Evolutionary conservation across 2,888 invertebrate species (phyloP), one percentile per base, ranked within the genome.

Genomic region (Troides oblongomaculatus): DNA sequence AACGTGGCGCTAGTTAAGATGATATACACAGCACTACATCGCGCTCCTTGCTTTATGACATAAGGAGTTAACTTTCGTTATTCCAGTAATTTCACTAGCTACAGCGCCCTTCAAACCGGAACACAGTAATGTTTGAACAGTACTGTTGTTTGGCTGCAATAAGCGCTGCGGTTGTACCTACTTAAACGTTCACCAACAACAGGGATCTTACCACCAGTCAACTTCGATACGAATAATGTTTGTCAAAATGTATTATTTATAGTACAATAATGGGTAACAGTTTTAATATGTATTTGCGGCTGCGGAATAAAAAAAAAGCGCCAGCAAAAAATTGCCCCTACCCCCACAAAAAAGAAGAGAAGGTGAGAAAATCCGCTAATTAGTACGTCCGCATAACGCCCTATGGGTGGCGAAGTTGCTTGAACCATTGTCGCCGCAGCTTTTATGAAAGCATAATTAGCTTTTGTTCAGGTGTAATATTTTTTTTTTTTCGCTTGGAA

Each of bases 311-410:
- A 71, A 76, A 78, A 77, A 79, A 81, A 74, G 1, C 18, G 39
- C 46, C 71, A 69, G 62, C 67, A 53, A 70, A 81, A 81, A 82
- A 84, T 71, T 59, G 61, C 65, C 70, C 68, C 74, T 68, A 77
- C 79, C 80, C 77, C 76, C 79, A 74, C 74, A 76, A 77, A 76
- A 85, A 75, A 75, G 79, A 79, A 79, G 81, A 84, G 77, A 85
- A 91, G 91, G 92, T 92, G 92, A 91, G 92, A 92, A 92, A 90
- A 86, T 88, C 85, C 77, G 81, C 82, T 91, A 92, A 92, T 92
- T 90, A 91, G 82, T 86, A 86, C 84, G 78, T 84, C 76, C 79
- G 77, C 75, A 76, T 77, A 76, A 75, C 84, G 82, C 84, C 84
- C 88, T 75, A 76, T 80, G 76, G 82, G 84, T 77, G 80, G 82